Evolutionary conservation across 2,888 invertebrate species (phyloP).

Genomic region (Phania funesta): DNA sequence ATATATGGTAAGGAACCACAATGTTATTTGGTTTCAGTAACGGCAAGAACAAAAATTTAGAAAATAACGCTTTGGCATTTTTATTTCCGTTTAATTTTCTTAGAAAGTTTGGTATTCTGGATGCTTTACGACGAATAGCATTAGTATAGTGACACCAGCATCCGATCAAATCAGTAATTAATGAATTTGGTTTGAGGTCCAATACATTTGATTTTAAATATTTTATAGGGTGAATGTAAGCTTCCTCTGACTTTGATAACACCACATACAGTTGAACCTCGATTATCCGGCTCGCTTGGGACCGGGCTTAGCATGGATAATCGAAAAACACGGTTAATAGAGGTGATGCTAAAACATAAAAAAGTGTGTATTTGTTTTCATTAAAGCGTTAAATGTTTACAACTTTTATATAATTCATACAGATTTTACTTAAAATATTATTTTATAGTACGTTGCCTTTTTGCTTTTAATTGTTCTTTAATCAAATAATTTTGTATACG

Average conservation of each 20-base stretch:
- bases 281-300: too few species aligned
- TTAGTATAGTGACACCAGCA: slow-evolving; percentile 53
- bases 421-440: too few species aligned
- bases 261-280: too few species aligned
- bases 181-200: slow-evolving; percentile 32
- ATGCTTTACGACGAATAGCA: slow-evolving; percentile 40
- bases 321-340: too few species aligned
- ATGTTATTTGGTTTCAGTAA: slow-evolving; percentile 21
- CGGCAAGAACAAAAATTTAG: slow-evolving; percentile 8
- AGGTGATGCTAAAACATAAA: too few species aligned
- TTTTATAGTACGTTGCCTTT: too few species aligned
- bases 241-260: slow-evolving; percentile 38
- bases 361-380: too few species aligned
- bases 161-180: slow-evolving; percentile 47
- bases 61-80: slow-evolving; percentile 38
- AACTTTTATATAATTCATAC: too few species aligned
- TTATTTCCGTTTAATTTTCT: slow-evolving; percentile 40
- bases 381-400: too few species aligned
- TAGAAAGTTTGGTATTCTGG: slow-evolving; percentile 41
- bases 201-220: slow-evolving; percentile 51
- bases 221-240: slow-evolving; percentile 37
- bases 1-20: slow-evolving; percentile 31
- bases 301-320: too few species aligned
- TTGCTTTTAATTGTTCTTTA: too few species aligned
- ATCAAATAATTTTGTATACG: too few species aligned